Evolutionary conservation across 1,140 invertebrate species (phyloP), one percentile per base, ranked within the genome.

Genomic region (Polyergus mexicanus): DNA sequence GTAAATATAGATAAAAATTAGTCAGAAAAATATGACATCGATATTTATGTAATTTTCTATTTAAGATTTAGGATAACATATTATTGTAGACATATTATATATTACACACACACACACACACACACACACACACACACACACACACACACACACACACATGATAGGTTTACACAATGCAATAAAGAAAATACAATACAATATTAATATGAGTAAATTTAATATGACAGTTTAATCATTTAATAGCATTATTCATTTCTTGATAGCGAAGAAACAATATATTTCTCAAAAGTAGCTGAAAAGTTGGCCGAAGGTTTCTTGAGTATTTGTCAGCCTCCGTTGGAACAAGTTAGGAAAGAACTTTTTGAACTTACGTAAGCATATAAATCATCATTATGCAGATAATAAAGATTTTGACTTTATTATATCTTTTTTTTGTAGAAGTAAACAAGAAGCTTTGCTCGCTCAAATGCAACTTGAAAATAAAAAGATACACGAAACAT

Each of bases 391-490:
- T 32, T 32, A 74, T 44, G 51, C 25, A 66, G 22, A 32, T 76
- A 35, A 58, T 76, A 47, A 81, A 65, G 38, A 77, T 63, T 35
- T 25, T 54, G 38, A 25, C 65, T 56, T 85, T 19, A 54, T 60
- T 85, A 71, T 80, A 13, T 44, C 1, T 85, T 72, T 44, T 44
- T 86, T 28, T 87, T 77, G 22, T 62, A 95, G 94, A 28, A 91
- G 81, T 16, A 95, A 95, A 84, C 95, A 95, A 91, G 92, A 93
- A 28, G 77, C 86, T 76, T 86, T 95, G 19, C 84, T 95, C 13
- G 84, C 81, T 74, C 92, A 94, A 72, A 93, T 95, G 92, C 90
- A 94, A 87, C 83, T 91, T 66, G 94, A 95, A 76, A 95, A 94
- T 80, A 92, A 92, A 87, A 95, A 94, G 81, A 85, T 95, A 51